Base-by-base conservation (phyloP, 1,140 invertebrate genomes). In the Rhyzopertha dominica region DNA sequence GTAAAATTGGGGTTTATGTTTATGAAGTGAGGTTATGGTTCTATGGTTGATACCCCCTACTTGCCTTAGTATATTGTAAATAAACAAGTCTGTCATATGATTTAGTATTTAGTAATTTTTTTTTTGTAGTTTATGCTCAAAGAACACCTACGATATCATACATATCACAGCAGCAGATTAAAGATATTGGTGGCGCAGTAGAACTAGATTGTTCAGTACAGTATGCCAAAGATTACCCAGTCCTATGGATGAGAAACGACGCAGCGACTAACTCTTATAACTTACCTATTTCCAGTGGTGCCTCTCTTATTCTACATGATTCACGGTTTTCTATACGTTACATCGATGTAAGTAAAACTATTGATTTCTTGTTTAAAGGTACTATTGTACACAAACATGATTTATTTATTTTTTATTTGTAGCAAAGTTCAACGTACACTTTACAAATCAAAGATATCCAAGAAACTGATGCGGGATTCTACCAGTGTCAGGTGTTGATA, bases 391-490 rank as follows among this genome's bases (percentile, higher is more conserved):
- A 32, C 8, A 42, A n/a, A 5, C 20, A n/a, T 19, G 25, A 37
- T 4, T 25, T 4, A 26, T 3, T 24, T 43, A n/a, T 20, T 17
- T 43, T 19, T 39, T 32, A 3, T 37, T 50, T 52, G 40, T 24
- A 63, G 56, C 54, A 55, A 9, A 66, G 64, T 54, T 64, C 62
- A 14, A 66, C 65, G 0, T 66, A 59, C 40, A 60, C 52, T 5
- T 63, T 70, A 41, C 64, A 89, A 80, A 85, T 95, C n/a, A 92
- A 90, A 69, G 90, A 95, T 61, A 90, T 95, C 37, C 90, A 95
- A 74, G 91, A 95, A 69, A 92, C 87, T 0, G 91, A 95, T 67
- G 87, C 87, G 1, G 91, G 89, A 16, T 79, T 75, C 53, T 95
- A 95, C 64, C 80, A 84, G 40, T 95, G 92, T 57, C 85, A 92